phyloP scores from a whole-genome alignment of 2,113 vertebrate species.

The Mus pahari region DNA sequence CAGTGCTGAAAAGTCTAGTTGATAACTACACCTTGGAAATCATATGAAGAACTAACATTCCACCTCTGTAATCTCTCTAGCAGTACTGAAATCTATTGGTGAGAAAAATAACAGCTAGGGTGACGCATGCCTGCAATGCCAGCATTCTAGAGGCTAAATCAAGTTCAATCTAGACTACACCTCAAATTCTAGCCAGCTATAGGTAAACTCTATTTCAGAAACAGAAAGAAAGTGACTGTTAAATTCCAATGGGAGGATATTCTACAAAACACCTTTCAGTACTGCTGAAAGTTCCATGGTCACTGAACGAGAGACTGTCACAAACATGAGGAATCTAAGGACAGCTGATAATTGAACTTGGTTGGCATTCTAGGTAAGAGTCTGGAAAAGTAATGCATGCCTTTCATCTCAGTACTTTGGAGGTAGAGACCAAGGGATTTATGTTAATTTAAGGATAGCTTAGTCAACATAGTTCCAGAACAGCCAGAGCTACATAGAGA shows the following conservation, averaged over 20 bases:
- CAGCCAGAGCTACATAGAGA: not conserved
- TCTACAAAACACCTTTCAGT: not conserved
- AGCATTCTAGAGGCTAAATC: not conserved
- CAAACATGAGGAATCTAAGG: not conserved
- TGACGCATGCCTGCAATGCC: not conserved
- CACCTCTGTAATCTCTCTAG: not conserved
- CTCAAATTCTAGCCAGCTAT: not conserved
- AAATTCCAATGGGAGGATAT: not conserved
- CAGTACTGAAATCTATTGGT: not conserved
- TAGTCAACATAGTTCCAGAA: not conserved
- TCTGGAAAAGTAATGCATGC: too few relatives aligned
- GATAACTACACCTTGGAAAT: not conserved
- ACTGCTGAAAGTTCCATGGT: not conserved
- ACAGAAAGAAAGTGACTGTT: not conserved
- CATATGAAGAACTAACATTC: not conserved
- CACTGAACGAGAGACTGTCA: not conserved
- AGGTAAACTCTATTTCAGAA: not conserved
- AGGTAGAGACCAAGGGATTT: not conserved
- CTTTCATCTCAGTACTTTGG: not conserved
- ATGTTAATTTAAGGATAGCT: not conserved
- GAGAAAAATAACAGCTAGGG: not conserved
- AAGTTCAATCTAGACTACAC: not conserved
- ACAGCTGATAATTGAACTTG: not conserved
- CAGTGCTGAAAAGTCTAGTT: not conserved
- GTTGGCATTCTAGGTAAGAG: not conserved